Evolutionary conservation across 2,888 invertebrate species (phyloP).

Genomic region (Caenorhabditis panamensis): DNA sequence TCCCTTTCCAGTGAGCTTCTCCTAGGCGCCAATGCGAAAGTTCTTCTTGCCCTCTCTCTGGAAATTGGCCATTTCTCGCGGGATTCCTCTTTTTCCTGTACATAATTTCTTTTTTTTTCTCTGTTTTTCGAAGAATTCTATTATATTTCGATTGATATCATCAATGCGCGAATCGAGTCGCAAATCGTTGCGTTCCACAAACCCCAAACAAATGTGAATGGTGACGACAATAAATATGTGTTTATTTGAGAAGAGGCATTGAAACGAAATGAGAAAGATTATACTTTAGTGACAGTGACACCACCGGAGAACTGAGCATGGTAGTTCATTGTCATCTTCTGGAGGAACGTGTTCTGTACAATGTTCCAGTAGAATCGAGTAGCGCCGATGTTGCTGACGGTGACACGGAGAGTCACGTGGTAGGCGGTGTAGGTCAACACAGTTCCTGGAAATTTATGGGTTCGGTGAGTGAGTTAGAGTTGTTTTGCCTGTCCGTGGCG

Average conservation of each 20-base stretch:
- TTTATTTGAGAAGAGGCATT: conserved; percentile 25
- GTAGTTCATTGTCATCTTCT: conserved; percentile 70
- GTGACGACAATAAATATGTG: conserved; percentile 46
- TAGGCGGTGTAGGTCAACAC: conserved; percentile 56
- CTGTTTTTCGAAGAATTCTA: conserved; percentile 29
- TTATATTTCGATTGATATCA: conserved; percentile 29
- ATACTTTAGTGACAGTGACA: conserved; percentile 64
- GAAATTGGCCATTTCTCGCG: conserved; percentile 20
- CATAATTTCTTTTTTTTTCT: conserved; percentile 25
- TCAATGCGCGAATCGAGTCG: background rate
- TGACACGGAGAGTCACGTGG: conserved; percentile 47
- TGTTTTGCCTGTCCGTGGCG: too few relatives aligned
- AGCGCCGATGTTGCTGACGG: conserved; percentile 55
- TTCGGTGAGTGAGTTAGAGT: too few relatives aligned
- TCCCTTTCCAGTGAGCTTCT: conserved; percentile 30
- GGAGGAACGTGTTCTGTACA: conserved; percentile 71
- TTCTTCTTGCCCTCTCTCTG: conserved; percentile 10
- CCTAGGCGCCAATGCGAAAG: conserved; percentile 43
- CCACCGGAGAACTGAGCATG: conserved; percentile 68
- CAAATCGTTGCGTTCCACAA: conserved; percentile 8
- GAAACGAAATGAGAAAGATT: conserved; percentile 2
- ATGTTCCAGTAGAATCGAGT: conserved; percentile 73
- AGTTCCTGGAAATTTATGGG: conserved; percentile 36
- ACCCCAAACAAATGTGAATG: conserved; percentile 31
- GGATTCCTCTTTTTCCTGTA: conserved; percentile 22